phyloP scores from a whole-genome alignment of 2,797 vertebrate species.

The Clarias fuscus region DNA sequence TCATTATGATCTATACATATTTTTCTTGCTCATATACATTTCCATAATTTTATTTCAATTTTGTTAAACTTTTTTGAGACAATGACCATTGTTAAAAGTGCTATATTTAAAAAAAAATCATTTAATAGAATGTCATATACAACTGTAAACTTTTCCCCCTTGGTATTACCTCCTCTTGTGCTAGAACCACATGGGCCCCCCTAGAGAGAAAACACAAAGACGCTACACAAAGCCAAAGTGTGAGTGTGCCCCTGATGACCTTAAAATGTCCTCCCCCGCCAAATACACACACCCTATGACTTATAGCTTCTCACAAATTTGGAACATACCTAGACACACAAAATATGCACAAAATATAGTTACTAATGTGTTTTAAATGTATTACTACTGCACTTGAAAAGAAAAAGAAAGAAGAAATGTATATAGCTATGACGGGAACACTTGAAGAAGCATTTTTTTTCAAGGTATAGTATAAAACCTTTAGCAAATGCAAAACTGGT shows the following conservation, averaged over 20 bases:
- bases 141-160: constrained; percentile 1
- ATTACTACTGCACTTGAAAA: not conserved
- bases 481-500: not conserved
- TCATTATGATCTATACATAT: too few species aligned
- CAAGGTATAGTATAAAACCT: not conserved
- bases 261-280: not conserved
- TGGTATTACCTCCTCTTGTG: constrained; percentile 31
- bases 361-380: too few species aligned
- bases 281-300: not conserved
- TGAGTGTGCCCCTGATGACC: constrained; percentile 55
- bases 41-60: too few species aligned
- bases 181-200: constrained; percentile 59
- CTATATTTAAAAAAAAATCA: not conserved
- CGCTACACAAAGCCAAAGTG: constrained; percentile 63
- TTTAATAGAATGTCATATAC: not conserved
- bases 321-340: not conserved
- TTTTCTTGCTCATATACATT: too few species aligned
- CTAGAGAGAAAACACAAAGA: constrained; percentile 62
- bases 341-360: too few species aligned
- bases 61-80: too few species aligned
- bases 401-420: too few species aligned
- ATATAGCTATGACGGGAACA: not conserved
- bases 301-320: not conserved
- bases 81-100: too few species aligned
- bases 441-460: not conserved